Conservation (phyloP, 2,888 invertebrate genomes). For the Agonopterix heracliana region DNA sequence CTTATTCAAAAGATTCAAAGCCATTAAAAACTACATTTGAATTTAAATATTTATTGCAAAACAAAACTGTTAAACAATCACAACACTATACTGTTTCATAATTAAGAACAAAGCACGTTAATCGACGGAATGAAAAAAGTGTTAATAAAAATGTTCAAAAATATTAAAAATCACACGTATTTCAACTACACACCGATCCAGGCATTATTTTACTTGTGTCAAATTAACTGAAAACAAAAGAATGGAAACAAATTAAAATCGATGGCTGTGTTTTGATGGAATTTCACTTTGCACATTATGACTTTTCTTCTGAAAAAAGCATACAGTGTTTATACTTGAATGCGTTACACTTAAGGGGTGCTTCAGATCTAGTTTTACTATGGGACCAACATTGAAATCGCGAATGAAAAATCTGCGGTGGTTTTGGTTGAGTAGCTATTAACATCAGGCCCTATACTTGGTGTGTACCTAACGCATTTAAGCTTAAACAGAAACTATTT, state of each 20-base stretch:
- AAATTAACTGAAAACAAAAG: slow-evolving; percentile 71
- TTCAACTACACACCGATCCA: slow-evolving; percentile 64
- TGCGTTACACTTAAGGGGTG: no score
- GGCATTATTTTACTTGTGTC: slow-evolving; percentile 51
- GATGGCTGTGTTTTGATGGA: not conserved
- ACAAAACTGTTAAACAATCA: slow-evolving; percentile 9
- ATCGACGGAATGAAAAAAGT: slow-evolving; percentile 19
- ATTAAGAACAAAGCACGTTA: slow-evolving; percentile 20
- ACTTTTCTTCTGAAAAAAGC: no score
- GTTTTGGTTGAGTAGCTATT: no score
- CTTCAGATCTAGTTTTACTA: no score
- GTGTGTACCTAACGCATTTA: no score
- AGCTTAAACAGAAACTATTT: no score
- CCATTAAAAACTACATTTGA: slow-evolving; percentile 12
- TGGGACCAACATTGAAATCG: no score
- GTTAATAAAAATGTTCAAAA: not conserved
- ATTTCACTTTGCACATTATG: no score
- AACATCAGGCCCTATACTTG: no score
- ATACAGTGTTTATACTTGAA: no score
- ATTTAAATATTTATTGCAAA: slow-evolving; percentile 39
- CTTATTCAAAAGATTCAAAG: not conserved
- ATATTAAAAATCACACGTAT: slow-evolving; percentile 10
- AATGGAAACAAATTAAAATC: slow-evolving; percentile 26
- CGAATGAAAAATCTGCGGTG: no score
- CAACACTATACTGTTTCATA: no score